Base-by-base conservation (phyloP, 2,113 vertebrate species). In the Acrocephalus kingi region DNA sequence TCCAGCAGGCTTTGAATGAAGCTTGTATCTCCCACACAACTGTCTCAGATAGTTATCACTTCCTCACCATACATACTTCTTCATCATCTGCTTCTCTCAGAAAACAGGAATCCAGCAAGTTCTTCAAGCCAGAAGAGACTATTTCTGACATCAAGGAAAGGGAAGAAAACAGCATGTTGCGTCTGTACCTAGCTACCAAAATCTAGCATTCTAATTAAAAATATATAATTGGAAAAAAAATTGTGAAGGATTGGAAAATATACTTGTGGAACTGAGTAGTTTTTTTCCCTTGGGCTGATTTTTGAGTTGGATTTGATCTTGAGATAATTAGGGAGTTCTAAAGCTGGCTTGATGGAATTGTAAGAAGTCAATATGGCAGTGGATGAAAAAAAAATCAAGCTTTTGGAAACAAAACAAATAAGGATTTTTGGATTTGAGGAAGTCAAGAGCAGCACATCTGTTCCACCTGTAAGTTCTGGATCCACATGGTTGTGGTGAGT, bases 31-130 rank as follows among this genome's bases (percentile, higher is more conserved):
- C 55, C 35, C 30, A 67, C 30, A 67, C 46, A 90, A 6, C 30
- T 77, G 43, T 58, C 55, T 78, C 39, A 81, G 74, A 64, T 45
- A 69, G 23, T 59, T 91, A 58, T 46, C 55, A 52, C 31, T 78
- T 93, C 62, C 58, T 68, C 52, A 71, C 10, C 18, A 54, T 62
- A n/a, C 15, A 22, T 80, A 89, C 35, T 41, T 93, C 39, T 49
- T 97, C 58, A 48, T 93, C 81, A 75, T 95, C 85, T 64, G 51
- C 79, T 69, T 95, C 66, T 72, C 74, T 94, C 58, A 94, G 62
- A 91, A 96, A 96, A 86, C 43, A 96, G 37, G 75, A 95, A 84
- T 90, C 24, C 84, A 95, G 37, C 52, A 85, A 94, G 51, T 30
- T 93, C 31, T 83, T 90, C 79, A 78, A 75, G 46, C 22, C 78